phyloP scores from a whole-genome alignment of 2,888 invertebrate genomes.

The Caenorhabditis sp. region DNA sequence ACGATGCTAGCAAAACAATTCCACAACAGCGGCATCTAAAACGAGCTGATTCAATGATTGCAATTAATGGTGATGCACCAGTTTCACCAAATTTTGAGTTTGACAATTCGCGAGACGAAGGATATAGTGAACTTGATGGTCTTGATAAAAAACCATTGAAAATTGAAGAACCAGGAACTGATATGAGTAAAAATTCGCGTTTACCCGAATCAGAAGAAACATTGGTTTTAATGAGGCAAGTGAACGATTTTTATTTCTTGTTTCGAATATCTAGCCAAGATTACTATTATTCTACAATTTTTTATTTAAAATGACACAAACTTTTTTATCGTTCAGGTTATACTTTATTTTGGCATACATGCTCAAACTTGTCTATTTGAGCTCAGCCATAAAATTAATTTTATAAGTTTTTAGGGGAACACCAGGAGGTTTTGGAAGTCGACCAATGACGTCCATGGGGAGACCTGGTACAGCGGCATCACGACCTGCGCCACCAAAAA shows the following conservation, averaged over 20 bases:
- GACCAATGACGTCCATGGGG: constrained; percentile 72
- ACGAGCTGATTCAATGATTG: constrained; percentile 59
- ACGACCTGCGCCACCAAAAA: constrained; percentile 82
- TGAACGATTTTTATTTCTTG: too few species aligned
- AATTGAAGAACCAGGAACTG: too few species aligned
- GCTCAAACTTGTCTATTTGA: too few species aligned
- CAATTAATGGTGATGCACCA: constrained; percentile 56
- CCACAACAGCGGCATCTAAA: neutral
- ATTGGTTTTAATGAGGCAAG: too few species aligned
- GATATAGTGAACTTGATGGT: constrained; percentile 24
- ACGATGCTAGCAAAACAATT: neutral
- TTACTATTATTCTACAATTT: too few species aligned
- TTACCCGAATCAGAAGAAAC: too few species aligned
- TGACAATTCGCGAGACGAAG: constrained; percentile 32
- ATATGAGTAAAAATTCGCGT: too few species aligned
- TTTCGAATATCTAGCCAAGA: too few species aligned
- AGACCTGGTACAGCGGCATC: constrained; percentile 82
- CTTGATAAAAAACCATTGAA: neutral
- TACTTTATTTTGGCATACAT: too few species aligned
- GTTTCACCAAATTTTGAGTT: constrained; percentile 24
- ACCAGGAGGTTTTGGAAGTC: constrained; percentile 29
- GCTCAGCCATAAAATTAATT: too few species aligned
- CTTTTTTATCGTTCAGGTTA: too few species aligned
- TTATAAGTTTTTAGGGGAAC: constrained; percentile 39
- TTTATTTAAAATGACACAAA: too few species aligned